Evolutionary conservation across 1,140 invertebrate genomes (phyloP).

Genomic region (Trypoxylus dichotomus): DNA sequence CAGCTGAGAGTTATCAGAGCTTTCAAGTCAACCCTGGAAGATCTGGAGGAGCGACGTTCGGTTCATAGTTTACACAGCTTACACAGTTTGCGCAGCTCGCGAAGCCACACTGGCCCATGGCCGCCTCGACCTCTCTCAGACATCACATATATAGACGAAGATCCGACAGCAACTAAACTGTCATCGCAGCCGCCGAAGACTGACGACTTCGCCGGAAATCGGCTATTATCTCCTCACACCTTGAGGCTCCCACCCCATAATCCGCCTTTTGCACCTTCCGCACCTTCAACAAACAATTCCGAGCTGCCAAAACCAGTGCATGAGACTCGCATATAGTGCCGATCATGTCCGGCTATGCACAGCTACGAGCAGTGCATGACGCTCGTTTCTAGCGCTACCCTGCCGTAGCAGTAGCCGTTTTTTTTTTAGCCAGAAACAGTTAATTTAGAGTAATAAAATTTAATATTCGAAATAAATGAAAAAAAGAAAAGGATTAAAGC

Average conservation of each 20-base stretch:
- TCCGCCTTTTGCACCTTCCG: slow-evolving; percentile 51
- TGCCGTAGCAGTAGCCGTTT: slow-evolving; percentile 34
- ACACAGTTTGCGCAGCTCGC: slow-evolving; percentile 87
- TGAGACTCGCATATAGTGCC: slow-evolving; percentile 70
- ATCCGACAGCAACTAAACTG: slow-evolving; percentile 65
- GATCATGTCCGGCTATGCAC: slow-evolving; percentile 44
- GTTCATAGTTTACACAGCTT: slow-evolving; percentile 96
- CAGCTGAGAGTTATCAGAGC: slow-evolving; percentile 99
- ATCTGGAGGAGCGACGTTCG: slow-evolving; percentile 97
- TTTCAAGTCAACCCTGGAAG: slow-evolving; percentile 99
- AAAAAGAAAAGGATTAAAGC: neutral
- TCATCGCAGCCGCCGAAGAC: slow-evolving; percentile 59
- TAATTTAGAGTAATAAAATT: neutral
- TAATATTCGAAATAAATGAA: neutral
- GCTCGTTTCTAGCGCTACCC: slow-evolving; percentile 33
- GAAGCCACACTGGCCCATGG: slow-evolving; percentile 74
- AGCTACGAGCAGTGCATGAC: slow-evolving; percentile 34
- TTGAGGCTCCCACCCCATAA: slow-evolving; percentile 50
- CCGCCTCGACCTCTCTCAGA: slow-evolving; percentile 80
- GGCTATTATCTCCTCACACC: slow-evolving; percentile 53
- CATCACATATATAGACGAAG: slow-evolving; percentile 91
- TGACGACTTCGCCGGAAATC: slow-evolving; percentile 47
- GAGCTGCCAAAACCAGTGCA: slow-evolving; percentile 69
- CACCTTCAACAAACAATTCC: slow-evolving; percentile 54
- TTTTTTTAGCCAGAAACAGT: slow-evolving; percentile 18